phyloP scores from a whole-genome alignment of 2,797 vertebrate genomes.

The Pristis pectinata region DNA sequence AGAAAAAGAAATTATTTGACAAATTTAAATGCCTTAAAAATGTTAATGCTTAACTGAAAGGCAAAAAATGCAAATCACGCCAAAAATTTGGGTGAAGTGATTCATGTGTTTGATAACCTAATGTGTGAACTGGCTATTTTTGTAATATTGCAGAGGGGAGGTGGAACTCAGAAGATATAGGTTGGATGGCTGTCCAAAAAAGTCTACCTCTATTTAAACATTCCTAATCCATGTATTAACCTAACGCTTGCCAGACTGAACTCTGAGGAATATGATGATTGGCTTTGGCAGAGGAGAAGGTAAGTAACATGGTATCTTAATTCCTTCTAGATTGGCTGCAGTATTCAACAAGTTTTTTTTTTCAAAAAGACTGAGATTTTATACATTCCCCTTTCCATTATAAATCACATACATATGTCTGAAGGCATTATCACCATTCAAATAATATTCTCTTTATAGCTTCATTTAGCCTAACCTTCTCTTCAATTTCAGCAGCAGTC shows the following conservation, averaged over 20 bases:
- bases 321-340: slow-evolving; percentile 19
- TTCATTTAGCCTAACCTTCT: slow-evolving; percentile 65
- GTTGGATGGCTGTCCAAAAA: too few species aligned
- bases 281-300: slow-evolving; percentile 11
- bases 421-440: background rate
- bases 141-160: background rate
- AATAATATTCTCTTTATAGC: background rate
- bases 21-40: background rate
- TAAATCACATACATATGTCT: slow-evolving; percentile 37
- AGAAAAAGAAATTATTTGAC: background rate
- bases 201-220: background rate
- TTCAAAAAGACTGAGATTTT: slow-evolving; percentile 33
- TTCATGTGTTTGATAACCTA: background rate
- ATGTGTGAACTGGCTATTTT: background rate
- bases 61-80: background rate
- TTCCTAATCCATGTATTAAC: background rate
- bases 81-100: background rate
- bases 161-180: background rate
- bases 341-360: background rate
- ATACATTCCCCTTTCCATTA: slow-evolving; percentile 5
- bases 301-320: slow-evolving; percentile 24
- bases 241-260: background rate
- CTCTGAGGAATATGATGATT: slow-evolving; percentile 1
- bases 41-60: background rate
- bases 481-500: slow-evolving; percentile 80